phyloP scores from a whole-genome alignment of 2,888 invertebrate species.

The Tetragonula carbonaria region DNA sequence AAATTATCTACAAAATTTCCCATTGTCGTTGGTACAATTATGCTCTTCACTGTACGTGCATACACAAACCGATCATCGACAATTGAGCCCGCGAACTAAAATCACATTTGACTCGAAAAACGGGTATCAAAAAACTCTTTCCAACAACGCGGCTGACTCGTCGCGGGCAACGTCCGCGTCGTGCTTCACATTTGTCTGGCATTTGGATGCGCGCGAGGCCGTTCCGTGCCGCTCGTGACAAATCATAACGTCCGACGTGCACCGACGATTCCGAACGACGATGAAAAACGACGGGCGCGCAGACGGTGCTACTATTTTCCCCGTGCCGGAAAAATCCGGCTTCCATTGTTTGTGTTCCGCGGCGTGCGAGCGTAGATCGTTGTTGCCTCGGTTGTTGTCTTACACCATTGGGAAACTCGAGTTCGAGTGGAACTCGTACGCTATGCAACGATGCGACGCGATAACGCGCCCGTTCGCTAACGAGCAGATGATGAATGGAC shows the following conservation, averaged over 20 bases:
- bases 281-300: conserved; percentile 51
- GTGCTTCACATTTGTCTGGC: conserved; percentile 69
- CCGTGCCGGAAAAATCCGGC: conserved; percentile 27
- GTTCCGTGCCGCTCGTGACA: conserved; percentile 51
- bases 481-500: conserved; percentile 48
- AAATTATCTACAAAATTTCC: too few species aligned
- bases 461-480: conserved; percentile 29
- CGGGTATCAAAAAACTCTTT: conserved; percentile 26
- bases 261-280: conserved; percentile 48
- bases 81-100: not conserved
- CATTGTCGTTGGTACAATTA: too few species aligned
- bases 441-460: conserved; percentile 22
- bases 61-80: not conserved
- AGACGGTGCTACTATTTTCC: conserved; percentile 24
- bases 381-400: conserved; percentile 5
- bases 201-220: conserved; percentile 57
- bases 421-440: conserved; percentile 28
- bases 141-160: conserved; percentile 20
- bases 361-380: conserved; percentile 15
- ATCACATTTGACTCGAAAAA: conserved; percentile 23
- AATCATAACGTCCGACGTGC: conserved; percentile 52
- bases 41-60: too few species aligned
- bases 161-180: conserved; percentile 39
- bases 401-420: conserved; percentile 16
- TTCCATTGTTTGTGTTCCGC: conserved; percentile 36